These are phyloP conservation scores for Drosophila atroscutellata DNA, from an alignment of 2,888 invertebrate genomes.

Conservation along the genomic window DNA sequence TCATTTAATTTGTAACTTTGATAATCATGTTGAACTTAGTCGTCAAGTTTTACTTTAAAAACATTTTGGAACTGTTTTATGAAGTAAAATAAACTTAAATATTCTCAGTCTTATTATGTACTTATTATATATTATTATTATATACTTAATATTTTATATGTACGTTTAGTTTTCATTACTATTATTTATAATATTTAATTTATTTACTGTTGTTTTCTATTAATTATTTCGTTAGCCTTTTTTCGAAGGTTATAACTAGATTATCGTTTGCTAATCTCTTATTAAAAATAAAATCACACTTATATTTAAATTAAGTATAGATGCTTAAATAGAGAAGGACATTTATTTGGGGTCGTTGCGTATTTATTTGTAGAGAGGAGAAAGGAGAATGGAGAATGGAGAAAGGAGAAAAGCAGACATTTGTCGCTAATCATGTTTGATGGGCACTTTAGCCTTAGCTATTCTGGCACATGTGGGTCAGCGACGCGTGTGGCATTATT, in stretches of 20 bases:
- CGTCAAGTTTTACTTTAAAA: neutral
- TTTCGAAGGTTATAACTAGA: neutral
- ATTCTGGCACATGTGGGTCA: constrained; percentile 54
- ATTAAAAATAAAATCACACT: neutral
- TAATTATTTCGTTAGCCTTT: too few relatives aligned
- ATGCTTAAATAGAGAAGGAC: neutral
- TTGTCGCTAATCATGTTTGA: constrained; percentile 63
- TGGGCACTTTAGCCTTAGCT: constrained; percentile 35
- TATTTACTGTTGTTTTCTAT: too few relatives aligned
- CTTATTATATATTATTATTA: too few relatives aligned
- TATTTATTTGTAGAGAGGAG: neutral
- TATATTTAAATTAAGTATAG: neutral
- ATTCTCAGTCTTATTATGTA: too few relatives aligned
- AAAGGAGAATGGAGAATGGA: too few relatives aligned
- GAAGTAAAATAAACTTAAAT: too few relatives aligned
- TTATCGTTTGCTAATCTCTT: neutral
- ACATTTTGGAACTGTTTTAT: neutral
- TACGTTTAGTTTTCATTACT: too few relatives aligned
- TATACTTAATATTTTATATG: too few relatives aligned
- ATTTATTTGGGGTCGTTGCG: neutral
- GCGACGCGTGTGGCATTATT: constrained; percentile 38
- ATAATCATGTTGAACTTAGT: neutral
- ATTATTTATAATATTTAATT: too few relatives aligned
- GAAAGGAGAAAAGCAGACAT: constrained; percentile 5
- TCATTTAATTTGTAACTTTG: neutral